A percentile compares a stretch with the other conserved stretches of the same genome.
Evolutionary conservation across 2,113 vertebrate genomes (phyloP).

Genomic region (Steatornis caripensis): DNA sequence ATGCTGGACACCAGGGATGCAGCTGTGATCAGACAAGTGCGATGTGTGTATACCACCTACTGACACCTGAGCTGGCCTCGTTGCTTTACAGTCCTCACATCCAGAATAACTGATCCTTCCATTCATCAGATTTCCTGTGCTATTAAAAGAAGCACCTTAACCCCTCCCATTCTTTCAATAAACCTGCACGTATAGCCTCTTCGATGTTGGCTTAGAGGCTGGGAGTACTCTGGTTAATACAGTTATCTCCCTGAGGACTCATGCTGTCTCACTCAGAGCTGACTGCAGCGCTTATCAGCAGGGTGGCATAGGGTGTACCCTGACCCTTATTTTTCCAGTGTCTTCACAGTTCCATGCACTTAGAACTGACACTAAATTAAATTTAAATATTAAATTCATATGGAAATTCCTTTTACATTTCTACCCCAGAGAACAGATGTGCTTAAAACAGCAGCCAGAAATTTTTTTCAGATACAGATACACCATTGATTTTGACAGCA

Average conservation of each 20-base stretch:
- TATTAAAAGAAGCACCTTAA: neutral
- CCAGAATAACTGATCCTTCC: neutral
- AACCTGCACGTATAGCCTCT: neutral
- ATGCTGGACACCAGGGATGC: neutral
- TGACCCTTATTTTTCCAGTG: neutral
- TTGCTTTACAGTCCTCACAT: neutral
- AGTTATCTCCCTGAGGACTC: neutral
- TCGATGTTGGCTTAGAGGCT: neutral
- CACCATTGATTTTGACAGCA: neutral
- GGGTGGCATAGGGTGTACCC: neutral
- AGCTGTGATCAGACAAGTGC: neutral
- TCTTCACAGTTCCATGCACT: neutral
- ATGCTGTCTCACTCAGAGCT: neutral
- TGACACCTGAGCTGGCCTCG: rapidly evolving
- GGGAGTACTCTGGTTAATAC: neutral
- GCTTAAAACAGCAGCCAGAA: neutral
- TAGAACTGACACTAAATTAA: neutral
- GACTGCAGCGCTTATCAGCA: neutral
- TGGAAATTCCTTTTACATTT: rapidly evolving
- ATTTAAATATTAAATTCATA: neutral
- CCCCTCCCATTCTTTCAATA: neutral
- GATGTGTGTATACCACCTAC: neutral
- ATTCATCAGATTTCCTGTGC: neutral
- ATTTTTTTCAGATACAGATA: neutral
- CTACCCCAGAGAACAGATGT: neutral